phyloP scores from a whole-genome alignment of 2,113 vertebrate species.

The Pionites leucogaster region DNA sequence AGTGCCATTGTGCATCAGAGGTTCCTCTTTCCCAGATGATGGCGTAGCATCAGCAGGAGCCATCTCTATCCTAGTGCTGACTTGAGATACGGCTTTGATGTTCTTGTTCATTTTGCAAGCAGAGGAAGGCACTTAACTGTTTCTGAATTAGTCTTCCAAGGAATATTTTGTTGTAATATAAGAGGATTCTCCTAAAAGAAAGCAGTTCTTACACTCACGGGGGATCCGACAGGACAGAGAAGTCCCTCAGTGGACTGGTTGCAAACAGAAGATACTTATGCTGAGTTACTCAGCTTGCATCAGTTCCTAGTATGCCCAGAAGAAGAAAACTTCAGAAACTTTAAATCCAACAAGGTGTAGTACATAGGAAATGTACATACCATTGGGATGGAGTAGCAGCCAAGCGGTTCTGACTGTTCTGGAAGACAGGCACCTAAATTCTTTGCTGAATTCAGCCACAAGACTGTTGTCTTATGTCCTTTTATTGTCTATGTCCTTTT shows the following conservation, averaged over 20 bases:
- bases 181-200: not conserved
- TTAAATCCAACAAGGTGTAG: not conserved
- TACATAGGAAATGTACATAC: not conserved
- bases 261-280: not conserved
- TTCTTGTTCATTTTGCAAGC: not conserved
- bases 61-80: not conserved
- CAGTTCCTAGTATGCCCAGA: not conserved
- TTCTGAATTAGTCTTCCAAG: not conserved
- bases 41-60: not conserved
- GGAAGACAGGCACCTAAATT: not conserved
- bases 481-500: not conserved
- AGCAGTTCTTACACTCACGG: not conserved
- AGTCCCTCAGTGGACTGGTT: not conserved
- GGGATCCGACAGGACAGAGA: not conserved
- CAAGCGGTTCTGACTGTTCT: not conserved
- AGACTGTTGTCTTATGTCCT: not conserved
- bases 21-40: not conserved
- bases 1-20: not conserved
- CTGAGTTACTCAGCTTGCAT: not conserved
- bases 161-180: not conserved
- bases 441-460: not conserved
- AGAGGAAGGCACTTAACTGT: not conserved
- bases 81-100: not conserved
- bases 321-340: not conserved
- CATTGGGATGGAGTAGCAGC: not conserved